Evolutionary conservation across 2,888 invertebrate genomes (phyloP).

Genomic region (Napeogenes inachia): DNA sequence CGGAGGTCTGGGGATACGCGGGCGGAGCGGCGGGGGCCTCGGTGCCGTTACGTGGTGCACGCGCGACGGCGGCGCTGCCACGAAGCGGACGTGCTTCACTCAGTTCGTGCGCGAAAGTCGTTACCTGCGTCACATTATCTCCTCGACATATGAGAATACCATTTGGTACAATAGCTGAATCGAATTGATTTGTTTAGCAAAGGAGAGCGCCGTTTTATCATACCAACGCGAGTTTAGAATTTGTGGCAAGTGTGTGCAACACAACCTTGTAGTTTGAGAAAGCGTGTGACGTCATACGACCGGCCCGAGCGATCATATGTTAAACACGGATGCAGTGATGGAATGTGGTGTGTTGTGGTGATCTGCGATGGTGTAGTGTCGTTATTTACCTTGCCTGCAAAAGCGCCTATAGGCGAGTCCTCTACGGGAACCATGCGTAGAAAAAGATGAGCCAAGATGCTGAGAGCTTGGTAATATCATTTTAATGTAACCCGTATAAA

Average conservation of each 20-base stretch:
- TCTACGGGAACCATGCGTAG: conserved; percentile 79
- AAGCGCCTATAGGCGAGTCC: conserved; percentile 57
- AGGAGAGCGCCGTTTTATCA: conserved; percentile 43
- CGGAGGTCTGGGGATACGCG: conserved; percentile 41
- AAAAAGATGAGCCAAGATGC: conserved; percentile 85
- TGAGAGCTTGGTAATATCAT: conserved; percentile 82
- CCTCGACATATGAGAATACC: conserved; percentile 64
- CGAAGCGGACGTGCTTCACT: conserved; percentile 76
- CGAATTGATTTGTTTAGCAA: conserved; percentile 47
- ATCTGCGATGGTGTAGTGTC: conserved; percentile 65
- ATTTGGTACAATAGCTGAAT: conserved; percentile 47
- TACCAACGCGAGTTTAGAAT: conserved; percentile 39
- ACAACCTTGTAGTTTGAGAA: conserved; percentile 69
- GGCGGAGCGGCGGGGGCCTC: conserved; percentile 41
- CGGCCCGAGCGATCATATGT: conserved; percentile 73
- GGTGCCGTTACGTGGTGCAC: conserved; percentile 67
- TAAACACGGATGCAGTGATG: conserved; percentile 77
- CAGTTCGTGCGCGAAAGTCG: conserved; percentile 77
- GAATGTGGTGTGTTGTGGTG: conserved; percentile 73
- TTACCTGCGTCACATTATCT: conserved; percentile 70
- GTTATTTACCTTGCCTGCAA: conserved; percentile 57
- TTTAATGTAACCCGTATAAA: conserved; percentile 43
- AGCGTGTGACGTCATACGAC: conserved; percentile 73
- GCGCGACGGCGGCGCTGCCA: conserved; percentile 55
- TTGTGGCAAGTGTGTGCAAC: conserved; percentile 38